phyloP scores from a whole-genome alignment of 2,888 invertebrate species.

The Melieria omissa region DNA sequence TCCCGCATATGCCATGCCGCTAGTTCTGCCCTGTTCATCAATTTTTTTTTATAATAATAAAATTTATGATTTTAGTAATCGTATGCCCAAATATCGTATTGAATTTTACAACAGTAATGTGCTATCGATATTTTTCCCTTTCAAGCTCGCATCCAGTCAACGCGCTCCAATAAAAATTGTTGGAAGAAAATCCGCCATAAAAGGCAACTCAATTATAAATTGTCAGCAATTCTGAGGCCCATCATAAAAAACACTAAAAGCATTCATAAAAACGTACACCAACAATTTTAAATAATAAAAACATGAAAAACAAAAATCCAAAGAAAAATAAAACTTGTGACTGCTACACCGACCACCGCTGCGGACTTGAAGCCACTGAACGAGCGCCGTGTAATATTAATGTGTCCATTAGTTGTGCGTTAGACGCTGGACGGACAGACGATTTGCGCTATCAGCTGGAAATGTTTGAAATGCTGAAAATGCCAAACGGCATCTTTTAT shows the following conservation, averaged over 20 bases:
- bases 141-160: too few species aligned
- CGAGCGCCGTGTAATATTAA: slow-evolving; percentile 23
- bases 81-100: too few species aligned
- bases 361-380: slow-evolving; percentile 5
- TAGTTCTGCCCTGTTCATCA: too few species aligned
- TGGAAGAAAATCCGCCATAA: not conserved
- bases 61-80: too few species aligned
- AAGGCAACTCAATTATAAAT: slow-evolving; percentile 39
- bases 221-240: slow-evolving; percentile 34
- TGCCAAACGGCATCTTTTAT: too few species aligned
- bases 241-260: slow-evolving; percentile 39
- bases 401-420: slow-evolving; percentile 32
- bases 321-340: not conserved
- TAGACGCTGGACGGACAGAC: slow-evolving; percentile 13
- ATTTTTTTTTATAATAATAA: too few species aligned
- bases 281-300: too few species aligned
- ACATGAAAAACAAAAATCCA: too few species aligned
- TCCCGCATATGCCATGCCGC: too few species aligned
- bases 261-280: slow-evolving; percentile 27
- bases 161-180: too few species aligned
- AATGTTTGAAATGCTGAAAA: not conserved
- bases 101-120: too few species aligned
- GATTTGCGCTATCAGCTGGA: not conserved
- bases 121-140: too few species aligned
- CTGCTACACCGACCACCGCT: not conserved